These are phyloP conservation scores for Platorchestia sp. DNA, from an alignment of 1,140 invertebrate genomes.

Conservation along the genomic window DNA sequence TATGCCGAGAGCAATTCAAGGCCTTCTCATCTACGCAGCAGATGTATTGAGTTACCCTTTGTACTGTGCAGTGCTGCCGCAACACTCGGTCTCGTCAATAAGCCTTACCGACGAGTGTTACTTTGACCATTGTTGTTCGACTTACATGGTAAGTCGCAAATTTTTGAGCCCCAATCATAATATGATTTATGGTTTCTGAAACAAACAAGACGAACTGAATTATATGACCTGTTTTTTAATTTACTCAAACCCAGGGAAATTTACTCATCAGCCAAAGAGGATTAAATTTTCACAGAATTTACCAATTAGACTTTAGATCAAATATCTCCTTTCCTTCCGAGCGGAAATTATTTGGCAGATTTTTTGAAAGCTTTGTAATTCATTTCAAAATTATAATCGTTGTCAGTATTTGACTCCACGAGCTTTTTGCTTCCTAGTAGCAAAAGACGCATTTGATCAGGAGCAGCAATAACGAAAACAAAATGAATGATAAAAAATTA, in stretches of 20 bases:
- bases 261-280: not conserved
- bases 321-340: not conserved
- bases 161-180: not conserved
- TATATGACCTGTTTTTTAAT: not conserved
- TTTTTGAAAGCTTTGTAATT: not conserved
- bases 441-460: not conserved
- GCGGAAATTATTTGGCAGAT: not conserved
- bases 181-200: not conserved
- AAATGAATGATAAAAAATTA: not conserved
- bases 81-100: not conserved
- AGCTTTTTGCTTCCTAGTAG: not conserved
- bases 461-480: not conserved
- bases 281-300: not conserved
- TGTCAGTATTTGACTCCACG: not conserved
- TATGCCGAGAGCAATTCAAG: not conserved
- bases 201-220: not conserved
- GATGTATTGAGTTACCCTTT: not conserved
- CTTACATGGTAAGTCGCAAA: not conserved
- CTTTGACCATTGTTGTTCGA: not conserved
- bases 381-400: not conserved
- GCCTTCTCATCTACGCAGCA: not conserved
- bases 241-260: not conserved
- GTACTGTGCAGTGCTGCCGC: not conserved
- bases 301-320: not conserved
- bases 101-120: not conserved